A percentile compares a stretch with the other conserved stretches of the same genome.
Conservation (phyloP, 1,140 invertebrate genomes). For the Apis laboriosa region DNA sequence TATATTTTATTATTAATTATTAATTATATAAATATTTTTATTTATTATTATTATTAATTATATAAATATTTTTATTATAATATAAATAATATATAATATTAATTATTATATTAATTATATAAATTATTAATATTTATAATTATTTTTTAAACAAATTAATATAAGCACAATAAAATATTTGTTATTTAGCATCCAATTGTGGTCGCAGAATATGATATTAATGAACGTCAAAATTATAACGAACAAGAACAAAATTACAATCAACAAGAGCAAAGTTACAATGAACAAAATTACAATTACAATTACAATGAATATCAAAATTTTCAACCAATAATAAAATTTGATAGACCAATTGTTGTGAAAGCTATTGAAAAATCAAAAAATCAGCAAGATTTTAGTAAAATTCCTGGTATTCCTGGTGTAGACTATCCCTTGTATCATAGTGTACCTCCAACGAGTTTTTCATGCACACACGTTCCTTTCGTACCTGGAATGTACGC, state of each 20-base stretch:
- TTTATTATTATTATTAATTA: too few relatives aligned
- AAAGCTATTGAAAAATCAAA: slow-evolving; percentile 75
- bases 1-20: too few relatives aligned
- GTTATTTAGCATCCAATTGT: slow-evolving; percentile 57
- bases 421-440: slow-evolving; percentile 91
- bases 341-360: slow-evolving; percentile 63
- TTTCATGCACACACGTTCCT: slow-evolving; percentile 88
- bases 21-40: too few relatives aligned
- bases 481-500: slow-evolving; percentile 92
- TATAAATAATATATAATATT: too few relatives aligned
- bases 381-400: slow-evolving; percentile 88
- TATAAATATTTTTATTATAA: not conserved
- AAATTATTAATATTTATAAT: too few relatives aligned
- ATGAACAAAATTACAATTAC: too few relatives aligned
- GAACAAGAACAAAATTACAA: too few relatives aligned
- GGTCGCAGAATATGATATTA: slow-evolving; percentile 29
- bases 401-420: slow-evolving; percentile 89
- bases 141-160: not conserved
- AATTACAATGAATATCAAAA: slow-evolving; percentile 63
- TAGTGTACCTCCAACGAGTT: slow-evolving; percentile 88
- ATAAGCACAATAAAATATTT: not conserved
- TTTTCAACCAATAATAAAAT: slow-evolving; percentile 61
- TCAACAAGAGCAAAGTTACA: too few relatives aligned
- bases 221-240: not conserved
- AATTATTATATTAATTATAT: too few relatives aligned